Base-by-base conservation (phyloP, 2,797 vertebrate genomes). In the Vultur gryphus region DNA sequence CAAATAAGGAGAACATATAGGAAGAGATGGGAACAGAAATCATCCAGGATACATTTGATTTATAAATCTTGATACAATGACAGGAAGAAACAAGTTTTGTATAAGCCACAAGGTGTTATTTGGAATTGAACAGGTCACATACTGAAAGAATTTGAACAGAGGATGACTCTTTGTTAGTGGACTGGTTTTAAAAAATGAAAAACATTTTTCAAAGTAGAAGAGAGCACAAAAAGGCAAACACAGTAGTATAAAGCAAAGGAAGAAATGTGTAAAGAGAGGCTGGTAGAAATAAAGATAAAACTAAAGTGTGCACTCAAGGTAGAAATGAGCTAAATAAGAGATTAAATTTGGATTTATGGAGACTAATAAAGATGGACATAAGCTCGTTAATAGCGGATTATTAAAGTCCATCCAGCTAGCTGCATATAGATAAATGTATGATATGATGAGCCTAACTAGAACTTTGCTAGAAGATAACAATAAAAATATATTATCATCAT, bases 241-340 rank as follows among this genome's bases (percentile, higher is more conserved):
- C 7, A 26, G 39, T 19, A 61, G 11, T 15, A 64, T 79, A 61
- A 95, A 83, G 33, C 21, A 94, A 75, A 91, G 37, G 44, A 93
- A 64, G 10, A 58, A 93, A 51, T 29, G 7, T 37, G 5, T 73
- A 54, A 83, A 78, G 44, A 69, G 28, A 83, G 20, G 5, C 28
- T 61, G 31, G 91, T 17, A 87, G 64, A 89, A 84, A 64, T 31
- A 43, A 91, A 84, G 85, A 87, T 78, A 94, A 94, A 95, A 81
- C 23, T 35, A 57, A 95, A 91, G 52, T 41, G 51, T 70, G 25
- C 51, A 54, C 46, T 95, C 58, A 89, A 77, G 55, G 28, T n/a
- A 89, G 77, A 96, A 97, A 86, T 67, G 43, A 85, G 26, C 31
- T 81, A 83, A 90, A 86, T 62, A 85, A 73, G 48, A 95, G 28